Evolutionary conservation across 2,797 vertebrate genomes (phyloP).

Genomic region (Gobionotothen gibberifrons): DNA sequence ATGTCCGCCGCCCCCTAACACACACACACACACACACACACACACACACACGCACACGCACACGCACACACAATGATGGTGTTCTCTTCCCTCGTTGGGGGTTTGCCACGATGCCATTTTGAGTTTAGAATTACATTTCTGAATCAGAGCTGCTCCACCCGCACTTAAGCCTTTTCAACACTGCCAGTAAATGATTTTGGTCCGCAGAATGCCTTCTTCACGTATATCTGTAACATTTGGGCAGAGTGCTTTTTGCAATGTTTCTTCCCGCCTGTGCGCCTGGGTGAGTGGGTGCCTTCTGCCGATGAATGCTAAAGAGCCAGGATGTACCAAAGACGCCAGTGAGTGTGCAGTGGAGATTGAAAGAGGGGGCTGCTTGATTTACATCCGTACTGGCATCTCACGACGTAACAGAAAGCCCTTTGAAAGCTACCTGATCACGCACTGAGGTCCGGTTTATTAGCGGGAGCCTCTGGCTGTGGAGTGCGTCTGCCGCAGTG

Average conservation of each 20-base stretch:
- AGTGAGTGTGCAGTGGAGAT: constrained; percentile 42
- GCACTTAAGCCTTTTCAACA: constrained; percentile 21
- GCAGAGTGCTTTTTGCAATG: constrained; percentile 35
- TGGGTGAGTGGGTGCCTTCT: constrained; percentile 64
- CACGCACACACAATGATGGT: neutral
- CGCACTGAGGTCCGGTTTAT: constrained; percentile 48
- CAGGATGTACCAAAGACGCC: constrained; percentile 63
- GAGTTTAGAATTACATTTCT: constrained; percentile 33
- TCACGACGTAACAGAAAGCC: constrained; percentile 63
- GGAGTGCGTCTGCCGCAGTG: constrained; percentile 73
- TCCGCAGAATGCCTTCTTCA: constrained; percentile 22
- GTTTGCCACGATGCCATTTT: constrained; percentile 38
- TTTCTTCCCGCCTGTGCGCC: constrained; percentile 39
- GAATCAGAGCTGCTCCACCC: constrained; percentile 27
- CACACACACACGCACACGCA: neutral
- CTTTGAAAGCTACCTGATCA: constrained; percentile 66
- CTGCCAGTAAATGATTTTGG: constrained; percentile 21
- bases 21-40: neutral
- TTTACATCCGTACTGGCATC: constrained; percentile 62
- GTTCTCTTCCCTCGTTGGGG: constrained; percentile 6
- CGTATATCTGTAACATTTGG: constrained; percentile 4
- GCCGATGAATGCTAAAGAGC: constrained; percentile 74
- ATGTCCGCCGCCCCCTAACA: neutral
- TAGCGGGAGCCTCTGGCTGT: constrained; percentile 15
- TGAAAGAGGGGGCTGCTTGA: constrained; percentile 22